Evolutionary conservation across 35 echinoderm and acorn worm genomes (phyloP).

Genomic region (Heliocidaris erythrogramma): DNA sequence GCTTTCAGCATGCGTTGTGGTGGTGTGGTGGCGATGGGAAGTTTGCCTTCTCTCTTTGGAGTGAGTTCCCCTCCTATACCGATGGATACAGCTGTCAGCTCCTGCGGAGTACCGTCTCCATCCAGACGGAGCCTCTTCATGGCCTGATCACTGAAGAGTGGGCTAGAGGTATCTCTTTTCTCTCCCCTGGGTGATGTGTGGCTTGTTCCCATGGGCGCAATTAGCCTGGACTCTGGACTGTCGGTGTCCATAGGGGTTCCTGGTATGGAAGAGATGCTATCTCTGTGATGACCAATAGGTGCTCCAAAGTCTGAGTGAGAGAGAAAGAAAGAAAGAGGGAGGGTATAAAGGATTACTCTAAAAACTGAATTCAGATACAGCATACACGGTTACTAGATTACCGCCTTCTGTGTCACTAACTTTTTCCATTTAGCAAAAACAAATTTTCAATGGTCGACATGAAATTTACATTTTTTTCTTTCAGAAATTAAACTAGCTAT

Average conservation of each 20-base stretch:
- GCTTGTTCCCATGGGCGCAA: conserved; percentile 51
- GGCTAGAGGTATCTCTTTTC: conserved; percentile 61
- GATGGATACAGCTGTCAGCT: conserved; percentile 71
- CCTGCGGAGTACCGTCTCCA: conserved; percentile 84
- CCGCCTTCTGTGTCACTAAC: neutral
- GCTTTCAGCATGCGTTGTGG: conserved; percentile 53
- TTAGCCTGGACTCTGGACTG: conserved; percentile 59
- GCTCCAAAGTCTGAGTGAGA: conserved; percentile 65
- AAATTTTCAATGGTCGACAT: no score
- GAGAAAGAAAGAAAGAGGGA: neutral
- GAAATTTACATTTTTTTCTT: no score
- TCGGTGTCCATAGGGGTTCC: conserved; percentile 59
- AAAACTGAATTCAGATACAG: neutral
- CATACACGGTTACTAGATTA: neutral
- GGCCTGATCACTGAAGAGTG: conserved; percentile 65
- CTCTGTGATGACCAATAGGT: conserved; percentile 62
- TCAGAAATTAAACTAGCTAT: no score
- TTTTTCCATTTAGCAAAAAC: neutral
- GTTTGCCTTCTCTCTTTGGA: conserved; percentile 78
- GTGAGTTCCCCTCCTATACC: conserved; percentile 68
- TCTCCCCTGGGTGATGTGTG: conserved; percentile 71
- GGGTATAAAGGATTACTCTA: neutral
- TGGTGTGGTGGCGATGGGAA: conserved; percentile 89
- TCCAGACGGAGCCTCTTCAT: conserved; percentile 86
- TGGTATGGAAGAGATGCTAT: conserved; percentile 51